Evolutionary conservation across 2,113 vertebrate genomes (phyloP).

Genomic region (Istiophorus platypterus): DNA sequence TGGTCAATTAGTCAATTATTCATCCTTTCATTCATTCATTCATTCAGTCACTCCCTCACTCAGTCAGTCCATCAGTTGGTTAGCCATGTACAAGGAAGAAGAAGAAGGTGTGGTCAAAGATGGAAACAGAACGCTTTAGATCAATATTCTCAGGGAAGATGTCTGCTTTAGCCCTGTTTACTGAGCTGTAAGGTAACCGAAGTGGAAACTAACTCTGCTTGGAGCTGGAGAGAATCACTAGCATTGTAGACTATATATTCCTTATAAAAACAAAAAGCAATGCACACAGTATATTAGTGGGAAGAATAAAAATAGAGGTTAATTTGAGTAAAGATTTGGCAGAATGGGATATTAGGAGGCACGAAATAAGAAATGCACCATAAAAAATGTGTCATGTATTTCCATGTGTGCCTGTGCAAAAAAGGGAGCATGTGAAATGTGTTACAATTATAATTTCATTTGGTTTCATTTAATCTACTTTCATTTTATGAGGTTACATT

Average conservation of each 20-base stretch:
- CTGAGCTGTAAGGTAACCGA: conserved; percentile 25
- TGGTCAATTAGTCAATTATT: background rate
- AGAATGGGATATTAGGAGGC: background rate
- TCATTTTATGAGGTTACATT: conserved; percentile 48
- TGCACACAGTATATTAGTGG: background rate
- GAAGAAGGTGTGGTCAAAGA: conserved; percentile 53
- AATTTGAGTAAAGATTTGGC: background rate
- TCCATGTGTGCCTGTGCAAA: conserved; percentile 12
- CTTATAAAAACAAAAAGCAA: background rate
- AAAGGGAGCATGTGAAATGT: conserved; percentile 9
- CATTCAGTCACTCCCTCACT: background rate
- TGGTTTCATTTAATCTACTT: conserved; percentile 22
- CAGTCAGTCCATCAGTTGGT: conserved; percentile 6
- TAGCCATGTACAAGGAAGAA: conserved; percentile 6
- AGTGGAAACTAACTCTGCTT: conserved; percentile 19
- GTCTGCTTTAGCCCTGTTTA: conserved; percentile 49
- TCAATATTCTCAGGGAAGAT: conserved; percentile 55
- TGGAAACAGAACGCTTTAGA: conserved; percentile 36
- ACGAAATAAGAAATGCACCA: background rate
- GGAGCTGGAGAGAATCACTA: background rate
- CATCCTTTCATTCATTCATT: conserved; percentile 6
- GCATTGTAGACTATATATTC: background rate
- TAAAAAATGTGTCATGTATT: conserved; percentile 18
- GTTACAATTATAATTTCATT: background rate
- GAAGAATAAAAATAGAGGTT: background rate